Evolutionary conservation across 2,113 vertebrate species (phyloP).

Genomic region (Pterophyllum scalare): DNA sequence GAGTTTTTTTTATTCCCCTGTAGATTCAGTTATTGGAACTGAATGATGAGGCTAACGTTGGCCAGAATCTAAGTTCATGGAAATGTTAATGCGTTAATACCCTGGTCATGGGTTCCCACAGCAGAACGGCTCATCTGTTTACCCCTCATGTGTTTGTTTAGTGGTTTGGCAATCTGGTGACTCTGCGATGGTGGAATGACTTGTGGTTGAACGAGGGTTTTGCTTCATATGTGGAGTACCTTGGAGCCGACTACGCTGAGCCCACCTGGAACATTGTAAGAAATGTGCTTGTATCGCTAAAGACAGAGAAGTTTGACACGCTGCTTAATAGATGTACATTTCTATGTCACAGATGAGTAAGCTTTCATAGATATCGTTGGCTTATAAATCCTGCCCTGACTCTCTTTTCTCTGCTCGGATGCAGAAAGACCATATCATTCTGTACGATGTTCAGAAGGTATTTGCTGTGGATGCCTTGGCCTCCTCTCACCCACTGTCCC

Average conservation of each 20-base stretch:
- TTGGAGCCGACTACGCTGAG: constrained; percentile 85
- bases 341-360: neutral
- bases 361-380: neutral
- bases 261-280: constrained; percentile 87
- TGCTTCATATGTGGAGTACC: constrained; percentile 92
- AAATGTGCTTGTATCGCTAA: neutral
- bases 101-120: neutral
- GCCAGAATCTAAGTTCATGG: neutral
- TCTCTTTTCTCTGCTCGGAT: constrained; percentile 19
- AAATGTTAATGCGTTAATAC: neutral
- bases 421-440: constrained; percentile 88
- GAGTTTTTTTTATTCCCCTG: neutral
- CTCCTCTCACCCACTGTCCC: constrained; percentile 91
- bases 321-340: neutral
- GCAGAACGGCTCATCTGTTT: neutral
- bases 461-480: constrained; percentile 87
- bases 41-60: neutral
- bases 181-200: constrained; percentile 94
- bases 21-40: neutral
- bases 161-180: constrained; percentile 98
- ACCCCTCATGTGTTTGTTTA: constrained; percentile 48
- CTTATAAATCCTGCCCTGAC: neutral
- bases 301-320: neutral
- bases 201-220: constrained; percentile 97
- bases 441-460: constrained; percentile 83